Base-by-base conservation (phyloP, 2,113 vertebrate species). In the Sialia sialis region DNA sequence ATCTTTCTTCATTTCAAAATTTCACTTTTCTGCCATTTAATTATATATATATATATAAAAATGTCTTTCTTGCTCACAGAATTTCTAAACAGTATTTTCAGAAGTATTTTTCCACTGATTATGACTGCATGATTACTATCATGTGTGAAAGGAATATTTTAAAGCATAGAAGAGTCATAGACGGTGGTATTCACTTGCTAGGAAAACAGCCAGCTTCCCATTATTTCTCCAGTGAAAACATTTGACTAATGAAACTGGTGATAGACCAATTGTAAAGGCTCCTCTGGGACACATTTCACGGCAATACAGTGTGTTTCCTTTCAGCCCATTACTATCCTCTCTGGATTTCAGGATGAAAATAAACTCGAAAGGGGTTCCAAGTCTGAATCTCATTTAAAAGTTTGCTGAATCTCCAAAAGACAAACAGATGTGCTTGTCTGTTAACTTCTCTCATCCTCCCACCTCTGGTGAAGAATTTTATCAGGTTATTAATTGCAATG, bases 401-500 rank as follows among this genome's bases (percentile, higher is more conserved):
- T 66, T 81, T 84, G 63, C 39, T 91, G 91, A 74, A 89, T 83
- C 62, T 94, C 78, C 89, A 66, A 20, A 87, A 91, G 51, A 59
- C 58, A 30, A 95, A 75, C 87, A 96, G 89, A 95, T 95, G 95
- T 91, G 74, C 54, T 67, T 66, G 34, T 79, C 84, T 87, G 62
- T 64, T 63, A 78, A 34, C 15, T 68, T 87, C 54, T 34, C 81
- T 73, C 32, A 69, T 91, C 54, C 44, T 74, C 48, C 83, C 55
- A 78, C 48, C 72, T 66, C 91, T 75, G 25, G 70, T 69, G 30
- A 85, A 75, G 81, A 73, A 69, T 89, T 87, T 93, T 91, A 93
- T 85, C 87, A 69, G 43, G n/a, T 82, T 76, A 84, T 59, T 85
- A 95, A 95, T n/a, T 85, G 69, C 66, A 94, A 76, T 85, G 84